Evolutionary conservation across 2,888 invertebrate species (phyloP).

Genomic region (Glyphotaelius pellucidus): DNA sequence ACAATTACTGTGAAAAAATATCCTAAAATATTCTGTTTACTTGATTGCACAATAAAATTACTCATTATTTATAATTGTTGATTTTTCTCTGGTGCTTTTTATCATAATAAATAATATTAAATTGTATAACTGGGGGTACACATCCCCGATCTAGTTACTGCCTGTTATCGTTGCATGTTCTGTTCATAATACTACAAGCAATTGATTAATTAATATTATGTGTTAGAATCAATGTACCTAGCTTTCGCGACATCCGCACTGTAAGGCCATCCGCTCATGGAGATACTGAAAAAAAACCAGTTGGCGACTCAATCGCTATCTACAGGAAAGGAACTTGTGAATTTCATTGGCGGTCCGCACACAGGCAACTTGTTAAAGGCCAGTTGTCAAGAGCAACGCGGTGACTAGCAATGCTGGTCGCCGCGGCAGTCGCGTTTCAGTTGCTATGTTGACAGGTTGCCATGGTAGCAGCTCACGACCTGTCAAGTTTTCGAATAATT

Average conservation of each 20-base stretch:
- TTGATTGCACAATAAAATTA: not conserved
- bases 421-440: no score
- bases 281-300: no score
- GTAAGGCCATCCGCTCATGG: no score
- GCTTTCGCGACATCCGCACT: not conserved
- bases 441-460: no score
- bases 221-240: constrained; percentile 24
- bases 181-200: not conserved
- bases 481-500: no score
- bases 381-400: no score
- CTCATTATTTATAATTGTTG: not conserved
- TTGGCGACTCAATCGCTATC: no score
- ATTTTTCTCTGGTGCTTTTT: not conserved
- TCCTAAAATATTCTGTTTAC: not conserved
- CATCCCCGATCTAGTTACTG: not conserved
- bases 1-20: not conserved
- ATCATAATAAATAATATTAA: not conserved
- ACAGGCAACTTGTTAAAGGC: no score
- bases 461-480: no score
- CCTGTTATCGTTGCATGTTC: not conserved
- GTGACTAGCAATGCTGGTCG: no score
- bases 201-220: not conserved
- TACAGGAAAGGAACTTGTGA: no score
- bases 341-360: no score
- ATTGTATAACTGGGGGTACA: not conserved